Conservation (phyloP, 2,113 vertebrate genomes). For the Bungarus multicinctus region DNA sequence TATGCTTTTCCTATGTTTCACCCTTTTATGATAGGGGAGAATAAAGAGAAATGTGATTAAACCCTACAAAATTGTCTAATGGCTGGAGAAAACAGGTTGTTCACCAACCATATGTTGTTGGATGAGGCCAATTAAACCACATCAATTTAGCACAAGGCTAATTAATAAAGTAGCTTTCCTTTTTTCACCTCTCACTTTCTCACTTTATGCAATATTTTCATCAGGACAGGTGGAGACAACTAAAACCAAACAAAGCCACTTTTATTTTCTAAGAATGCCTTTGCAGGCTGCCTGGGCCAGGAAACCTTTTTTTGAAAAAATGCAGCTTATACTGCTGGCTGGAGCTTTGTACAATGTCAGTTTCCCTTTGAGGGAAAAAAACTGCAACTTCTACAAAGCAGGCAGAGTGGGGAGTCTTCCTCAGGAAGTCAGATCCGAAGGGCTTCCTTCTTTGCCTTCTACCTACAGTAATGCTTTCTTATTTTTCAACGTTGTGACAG, state of each 20-base stretch:
- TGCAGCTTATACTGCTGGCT: not conserved
- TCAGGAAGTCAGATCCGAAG: not conserved
- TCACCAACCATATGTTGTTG: not conserved
- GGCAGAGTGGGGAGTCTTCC: not conserved
- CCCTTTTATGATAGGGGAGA: not conserved
- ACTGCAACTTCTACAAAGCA: not conserved
- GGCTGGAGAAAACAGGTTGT: not conserved
- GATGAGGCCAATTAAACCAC: not conserved
- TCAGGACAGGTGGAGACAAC: not conserved
- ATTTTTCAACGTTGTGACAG: not conserved
- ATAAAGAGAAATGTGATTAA: not conserved
- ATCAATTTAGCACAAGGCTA: not conserved
- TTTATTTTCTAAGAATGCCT: not conserved
- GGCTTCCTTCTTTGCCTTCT: not conserved
- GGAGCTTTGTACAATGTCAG: not conserved
- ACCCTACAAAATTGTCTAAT: not conserved
- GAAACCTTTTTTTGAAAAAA: not conserved
- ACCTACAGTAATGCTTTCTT: not conserved
- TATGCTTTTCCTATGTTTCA: not conserved
- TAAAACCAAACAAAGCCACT: not conserved
- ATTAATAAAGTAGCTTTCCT: not conserved
- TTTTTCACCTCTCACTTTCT: not conserved
- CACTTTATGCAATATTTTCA: not conserved
- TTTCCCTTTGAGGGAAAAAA: not conserved
- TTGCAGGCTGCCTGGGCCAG: not conserved